Conservation (phyloP, 2,113 vertebrate species). For the Petrocephalus zakoni region DNA sequence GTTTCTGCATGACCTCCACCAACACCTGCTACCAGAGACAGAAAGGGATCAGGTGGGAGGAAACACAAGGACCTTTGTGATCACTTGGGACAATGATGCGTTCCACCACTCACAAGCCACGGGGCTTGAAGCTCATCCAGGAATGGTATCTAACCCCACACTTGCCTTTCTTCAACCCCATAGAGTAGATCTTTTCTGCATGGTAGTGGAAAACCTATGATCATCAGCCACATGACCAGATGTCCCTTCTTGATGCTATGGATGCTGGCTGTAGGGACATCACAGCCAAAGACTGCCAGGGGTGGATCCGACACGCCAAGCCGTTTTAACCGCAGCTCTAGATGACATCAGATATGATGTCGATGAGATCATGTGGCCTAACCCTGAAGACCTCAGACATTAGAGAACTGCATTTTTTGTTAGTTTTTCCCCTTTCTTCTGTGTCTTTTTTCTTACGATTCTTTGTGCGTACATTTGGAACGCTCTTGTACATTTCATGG, state of each 20-base stretch:
- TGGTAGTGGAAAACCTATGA: too few species aligned
- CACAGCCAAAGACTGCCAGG: too few species aligned
- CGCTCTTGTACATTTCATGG: too few species aligned
- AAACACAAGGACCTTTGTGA: background rate
- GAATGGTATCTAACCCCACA: background rate
- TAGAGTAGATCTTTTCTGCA: too few species aligned
- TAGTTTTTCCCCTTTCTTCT: too few species aligned
- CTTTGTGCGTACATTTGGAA: background rate
- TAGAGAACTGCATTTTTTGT: too few species aligned
- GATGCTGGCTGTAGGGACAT: background rate
- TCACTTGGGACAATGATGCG: conserved; percentile 21
- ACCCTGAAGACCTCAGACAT: too few species aligned
- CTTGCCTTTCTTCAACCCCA: background rate
- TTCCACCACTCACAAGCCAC: conserved; percentile 16
- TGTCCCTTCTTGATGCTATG: background rate
- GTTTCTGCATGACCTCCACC: background rate
- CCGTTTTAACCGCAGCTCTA: background rate
- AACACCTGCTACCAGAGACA: background rate
- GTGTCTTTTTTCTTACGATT: background rate
- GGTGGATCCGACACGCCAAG: too few species aligned
- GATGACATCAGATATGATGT: too few species aligned
- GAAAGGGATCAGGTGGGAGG: background rate
- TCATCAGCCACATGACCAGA: background rate
- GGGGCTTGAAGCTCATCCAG: background rate
- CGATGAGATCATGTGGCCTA: too few species aligned